Conservation (phyloP, 2,113 vertebrate species). For the Apodemus speciosus region DNA sequence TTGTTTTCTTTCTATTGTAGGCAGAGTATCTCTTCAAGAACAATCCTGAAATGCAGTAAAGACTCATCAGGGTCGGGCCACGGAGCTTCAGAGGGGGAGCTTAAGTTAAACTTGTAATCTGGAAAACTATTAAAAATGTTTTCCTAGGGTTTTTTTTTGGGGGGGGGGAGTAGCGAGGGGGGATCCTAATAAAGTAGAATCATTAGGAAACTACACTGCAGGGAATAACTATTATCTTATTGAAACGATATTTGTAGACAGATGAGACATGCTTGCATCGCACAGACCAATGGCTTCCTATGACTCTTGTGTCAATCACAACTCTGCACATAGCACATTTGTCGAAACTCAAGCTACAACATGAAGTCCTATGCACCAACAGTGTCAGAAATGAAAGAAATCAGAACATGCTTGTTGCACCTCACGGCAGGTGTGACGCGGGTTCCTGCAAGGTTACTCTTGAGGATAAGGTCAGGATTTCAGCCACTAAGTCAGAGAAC, state of each 20-base stretch:
- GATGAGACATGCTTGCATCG: neutral
- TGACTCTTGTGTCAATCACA: neutral
- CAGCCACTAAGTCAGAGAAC: neutral
- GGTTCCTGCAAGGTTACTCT: neutral
- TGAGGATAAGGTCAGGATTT: neutral
- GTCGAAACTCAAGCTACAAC: neutral
- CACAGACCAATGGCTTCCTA: neutral
- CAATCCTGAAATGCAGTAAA: conserved; percentile 82
- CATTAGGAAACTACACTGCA: neutral
- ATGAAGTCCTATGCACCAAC: neutral
- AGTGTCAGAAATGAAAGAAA: neutral
- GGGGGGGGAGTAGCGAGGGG: neutral
- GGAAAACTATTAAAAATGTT: conserved; percentile 2
- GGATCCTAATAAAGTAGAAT: conserved; percentile 28
- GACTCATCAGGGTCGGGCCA: neutral
- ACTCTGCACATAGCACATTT: neutral
- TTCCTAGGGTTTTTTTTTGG: neutral
- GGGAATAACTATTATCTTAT: neutral
- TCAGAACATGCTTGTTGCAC: neutral
- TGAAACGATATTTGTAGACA: neutral
- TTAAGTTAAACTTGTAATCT: neutral
- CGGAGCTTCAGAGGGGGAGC: neutral
- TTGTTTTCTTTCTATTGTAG: conserved; percentile 78
- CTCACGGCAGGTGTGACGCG: neutral
- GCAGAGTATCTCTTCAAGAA: conserved; percentile 91